Conservation (phyloP, 2,888 invertebrate genomes). For the Orthosia gothica region DNA sequence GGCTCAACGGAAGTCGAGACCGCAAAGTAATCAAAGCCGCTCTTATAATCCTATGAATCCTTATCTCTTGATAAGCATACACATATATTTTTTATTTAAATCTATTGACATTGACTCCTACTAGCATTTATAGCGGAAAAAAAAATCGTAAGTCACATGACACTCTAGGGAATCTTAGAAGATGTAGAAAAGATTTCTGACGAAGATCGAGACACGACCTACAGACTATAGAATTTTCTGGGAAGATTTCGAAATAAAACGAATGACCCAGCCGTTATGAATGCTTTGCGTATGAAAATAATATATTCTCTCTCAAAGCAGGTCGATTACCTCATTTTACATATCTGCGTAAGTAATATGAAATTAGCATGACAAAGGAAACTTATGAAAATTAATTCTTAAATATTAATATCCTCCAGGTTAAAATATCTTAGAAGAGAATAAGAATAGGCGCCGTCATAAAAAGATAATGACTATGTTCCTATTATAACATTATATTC, state of each 20-base stretch:
- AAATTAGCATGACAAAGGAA: conserved; percentile 15
- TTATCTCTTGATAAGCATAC: conserved; percentile 21
- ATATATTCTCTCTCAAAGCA: conserved; percentile 2
- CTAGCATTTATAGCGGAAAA: too few species aligned
- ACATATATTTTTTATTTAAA: neutral
- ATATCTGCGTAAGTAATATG: conserved; percentile 4
- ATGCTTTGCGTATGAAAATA: neutral
- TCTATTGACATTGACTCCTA: neutral
- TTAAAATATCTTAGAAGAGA: conserved; percentile 11
- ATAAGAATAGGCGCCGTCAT: conserved; percentile 10
- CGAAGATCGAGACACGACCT: neutral
- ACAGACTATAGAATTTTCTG: too few species aligned
- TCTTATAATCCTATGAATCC: neutral
- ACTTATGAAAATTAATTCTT: conserved; percentile 14
- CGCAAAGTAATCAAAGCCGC: conserved; percentile 23
- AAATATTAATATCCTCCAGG: neutral
- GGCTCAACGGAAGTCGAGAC: conserved; percentile 1
- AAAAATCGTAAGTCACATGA: too few species aligned
- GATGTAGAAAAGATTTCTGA: neutral
- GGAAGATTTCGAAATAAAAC: neutral
- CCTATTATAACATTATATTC: conserved; percentile 15
- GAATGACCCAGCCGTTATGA: neutral
- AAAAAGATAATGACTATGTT: neutral
- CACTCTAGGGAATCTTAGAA: too few species aligned
- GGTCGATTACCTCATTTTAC: conserved; percentile 9